Base-by-base conservation (phyloP, 2,888 invertebrate species). In the Palloptera scutellata region DNA sequence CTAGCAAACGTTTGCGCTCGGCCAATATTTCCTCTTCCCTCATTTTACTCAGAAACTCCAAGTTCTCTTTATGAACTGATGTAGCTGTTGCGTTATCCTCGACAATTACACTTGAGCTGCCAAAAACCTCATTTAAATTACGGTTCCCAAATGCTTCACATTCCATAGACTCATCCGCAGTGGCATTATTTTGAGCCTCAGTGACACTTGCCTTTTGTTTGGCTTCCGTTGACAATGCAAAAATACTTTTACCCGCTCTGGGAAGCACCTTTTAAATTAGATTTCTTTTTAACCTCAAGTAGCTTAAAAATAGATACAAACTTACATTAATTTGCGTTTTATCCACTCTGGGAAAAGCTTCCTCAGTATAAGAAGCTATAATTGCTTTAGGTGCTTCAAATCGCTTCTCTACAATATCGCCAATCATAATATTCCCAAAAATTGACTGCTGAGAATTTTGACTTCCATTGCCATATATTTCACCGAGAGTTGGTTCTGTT, bases 41-140 rank as follows among this genome's bases (percentile, higher is more conserved):
- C 92, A 96, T 91, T 78, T 87, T 83, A 52, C 86, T 86, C 12
- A 97, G 79, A 66, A 88, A 84, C 73, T 88, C 85, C 0, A 91
- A 57, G 84, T 96, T 97, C 83, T 93, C 91, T 72, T 86, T 83
- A 77, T 96, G 94, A 68, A 96, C 92, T 75, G 87, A 85, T 53
- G 79, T 78, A 1, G 88, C 87, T 63, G 88, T 87, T 58, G 84
- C 73, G 1, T 86, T 85, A 41, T 87, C 85, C 48, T 88, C 71
- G 12, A 77, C 86, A 58, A 83, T 72, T n/a, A 72, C 61, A 65
- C 79, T 80, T 55, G 63, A 60, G 13, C 67, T 61, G 0, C 73
- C 77, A 51, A 73, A 72, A 11, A 43, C 8, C 9, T 69, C 58
- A 52, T 63, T 70, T 9, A 73, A 64, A 63, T 68, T 53, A 3